Percentiles rank a stretch among this genome's conserved stretches.
Evolutionary conservation across 1,140 invertebrate species (phyloP).

Genomic region (Gonatopus flavifemur): DNA sequence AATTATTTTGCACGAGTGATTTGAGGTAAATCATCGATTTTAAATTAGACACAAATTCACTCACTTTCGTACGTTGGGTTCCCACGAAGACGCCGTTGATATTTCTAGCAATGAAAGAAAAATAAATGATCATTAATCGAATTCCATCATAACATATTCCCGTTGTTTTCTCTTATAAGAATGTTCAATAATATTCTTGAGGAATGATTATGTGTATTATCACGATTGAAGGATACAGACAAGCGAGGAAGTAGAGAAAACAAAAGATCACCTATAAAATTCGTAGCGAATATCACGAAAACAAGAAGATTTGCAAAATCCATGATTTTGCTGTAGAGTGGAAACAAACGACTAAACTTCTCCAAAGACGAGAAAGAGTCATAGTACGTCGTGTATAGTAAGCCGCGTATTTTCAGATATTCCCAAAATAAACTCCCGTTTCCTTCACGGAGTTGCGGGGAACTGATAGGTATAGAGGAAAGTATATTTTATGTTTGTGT

Average conservation of each 20-base stretch:
- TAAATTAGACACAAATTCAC: conserved; percentile 2
- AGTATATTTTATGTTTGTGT: no score
- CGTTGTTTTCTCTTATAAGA: no score
- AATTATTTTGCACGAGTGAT: no score
- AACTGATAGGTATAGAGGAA: no score
- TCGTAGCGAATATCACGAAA: conserved; percentile 9
- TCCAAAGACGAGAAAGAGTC: conserved; percentile 9
- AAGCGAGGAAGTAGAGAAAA: neutral
- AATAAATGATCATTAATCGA: no score
- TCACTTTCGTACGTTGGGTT: conserved; percentile 5
- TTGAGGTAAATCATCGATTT: no score
- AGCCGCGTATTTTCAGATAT: conserved; percentile 39
- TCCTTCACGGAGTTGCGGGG: no score
- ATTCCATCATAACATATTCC: no score
- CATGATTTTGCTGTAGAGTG: conserved; percentile 23
- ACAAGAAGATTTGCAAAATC: conserved; percentile 6
- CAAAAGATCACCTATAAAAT: conserved; percentile 18
- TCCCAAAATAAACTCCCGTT: conserved; percentile 38
- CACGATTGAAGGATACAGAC: neutral
- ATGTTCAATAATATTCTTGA: neutral
- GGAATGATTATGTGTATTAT: neutral
- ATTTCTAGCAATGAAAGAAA: neutral
- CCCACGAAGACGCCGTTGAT: conserved; percentile 5
- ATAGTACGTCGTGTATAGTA: no score
- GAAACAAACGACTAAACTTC: conserved; percentile 23